Evolutionary conservation across 2,888 invertebrate genomes (phyloP), one percentile per base, ranked within the genome.

Genomic region (Cryptocheilus praepositus): DNA sequence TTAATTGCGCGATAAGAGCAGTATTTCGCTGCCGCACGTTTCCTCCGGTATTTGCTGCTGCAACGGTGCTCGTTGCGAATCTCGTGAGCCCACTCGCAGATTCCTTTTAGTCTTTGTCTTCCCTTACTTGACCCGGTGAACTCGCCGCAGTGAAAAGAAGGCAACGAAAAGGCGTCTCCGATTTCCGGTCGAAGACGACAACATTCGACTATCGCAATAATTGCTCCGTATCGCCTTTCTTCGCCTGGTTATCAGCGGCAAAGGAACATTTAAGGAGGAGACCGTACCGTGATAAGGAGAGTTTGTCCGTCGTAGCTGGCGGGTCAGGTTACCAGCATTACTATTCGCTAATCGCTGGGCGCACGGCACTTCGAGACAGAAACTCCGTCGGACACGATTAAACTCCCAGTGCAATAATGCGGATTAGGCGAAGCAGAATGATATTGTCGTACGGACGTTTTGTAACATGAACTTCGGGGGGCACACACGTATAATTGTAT

Each of bases 321-420:
- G 70, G 66, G 56, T 82, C 82, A 61, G 53, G 53, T 82, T 82
- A 76, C 81, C 61, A 60, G 65, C 68, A 71, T 72, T 73, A 73
- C 73, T 78, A 81, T 81, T 76, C 66, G 76, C 72, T 83, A 79
- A 83, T 83, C 83, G 80, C 73, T 73, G 61, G 72, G 70, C 64
- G 74, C 36, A 11, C 36, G 36, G 13, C 7, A 36, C 36, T 70
- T 61, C 53, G 67, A 54, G 60, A 73, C 61, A 65, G 56, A 61
- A 43, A 58, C 36, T 36, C 36, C 36, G 25, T 25, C 25, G 36
- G 36, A 28, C 44, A 49, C 60, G 61, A 65, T 73, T 73, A 72
- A 73, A 58, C 61, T 36, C 36, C 36, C 1, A 36, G 11, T 36
- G 7, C 11, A 11, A 3, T 36, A 36, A 36, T 36, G 36, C 13